Conservation (phyloP, 2,113 vertebrate species). For the Synodontis membranacea region DNA sequence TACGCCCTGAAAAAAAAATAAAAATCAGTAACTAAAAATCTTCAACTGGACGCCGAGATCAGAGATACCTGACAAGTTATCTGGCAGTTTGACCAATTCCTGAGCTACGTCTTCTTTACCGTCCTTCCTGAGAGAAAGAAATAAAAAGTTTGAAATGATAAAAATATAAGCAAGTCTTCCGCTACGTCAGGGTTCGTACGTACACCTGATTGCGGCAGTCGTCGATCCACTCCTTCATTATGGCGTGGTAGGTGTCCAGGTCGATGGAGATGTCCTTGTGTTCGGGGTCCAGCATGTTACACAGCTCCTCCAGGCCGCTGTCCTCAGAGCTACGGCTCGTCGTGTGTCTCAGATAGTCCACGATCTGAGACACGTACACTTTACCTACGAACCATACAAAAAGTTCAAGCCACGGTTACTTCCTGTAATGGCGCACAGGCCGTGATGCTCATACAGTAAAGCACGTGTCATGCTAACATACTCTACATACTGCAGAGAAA, state of each 20-base stretch:
- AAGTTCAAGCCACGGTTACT: neutral
- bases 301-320: constrained; percentile 81
- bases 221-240: constrained; percentile 87
- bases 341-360: constrained; percentile 82
- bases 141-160: neutral
- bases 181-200: neutral
- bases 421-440: neutral
- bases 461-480: neutral
- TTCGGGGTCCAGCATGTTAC: constrained; percentile 85
- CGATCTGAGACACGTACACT: constrained; percentile 83
- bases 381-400: constrained; percentile 71
- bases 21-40: too few relatives aligned
- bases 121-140: constrained; percentile 60
- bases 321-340: constrained; percentile 78
- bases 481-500: neutral
- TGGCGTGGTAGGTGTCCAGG: constrained; percentile 79
- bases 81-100: constrained; percentile 64
- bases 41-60: neutral
- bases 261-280: constrained; percentile 80
- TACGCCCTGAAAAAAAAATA: neutral
- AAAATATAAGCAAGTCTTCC: neutral
- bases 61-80: constrained; percentile 64
- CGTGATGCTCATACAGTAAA: neutral
- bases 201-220: constrained; percentile 79
- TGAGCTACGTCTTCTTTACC: constrained; percentile 55